Conservation (phyloP, 2,113 vertebrate genomes). For the Phylloscopus trochiloides region DNA sequence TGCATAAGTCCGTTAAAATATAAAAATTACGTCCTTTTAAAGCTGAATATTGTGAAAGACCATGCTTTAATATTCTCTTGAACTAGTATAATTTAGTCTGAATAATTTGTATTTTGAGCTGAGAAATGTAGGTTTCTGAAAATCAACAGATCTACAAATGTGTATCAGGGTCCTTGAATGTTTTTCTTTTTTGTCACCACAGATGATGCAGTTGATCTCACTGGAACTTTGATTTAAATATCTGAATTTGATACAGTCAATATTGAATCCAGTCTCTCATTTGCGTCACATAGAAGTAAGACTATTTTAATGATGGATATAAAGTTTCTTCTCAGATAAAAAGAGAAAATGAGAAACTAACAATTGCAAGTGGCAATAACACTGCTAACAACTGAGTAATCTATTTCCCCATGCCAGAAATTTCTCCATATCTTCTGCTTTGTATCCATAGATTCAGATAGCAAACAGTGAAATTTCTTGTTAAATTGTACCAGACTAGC, state of each 20-base stretch:
- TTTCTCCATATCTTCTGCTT: not conserved
- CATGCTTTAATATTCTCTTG: not conserved
- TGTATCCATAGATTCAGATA: not conserved
- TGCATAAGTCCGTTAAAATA: not conserved
- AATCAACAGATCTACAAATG: slow-evolving; percentile 28
- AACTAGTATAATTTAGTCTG: not conserved
- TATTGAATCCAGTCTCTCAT: not conserved
- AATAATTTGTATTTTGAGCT: not conserved
- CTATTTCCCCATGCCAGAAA: not conserved
- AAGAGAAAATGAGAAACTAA: not conserved
- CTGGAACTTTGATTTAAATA: slow-evolving; percentile 10
- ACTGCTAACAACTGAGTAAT: not conserved
- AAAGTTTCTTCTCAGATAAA: not conserved
- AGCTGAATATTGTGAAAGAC: not conserved
- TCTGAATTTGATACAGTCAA: slow-evolving; percentile 7
- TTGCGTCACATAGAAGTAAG: not conserved
- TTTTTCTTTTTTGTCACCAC: slow-evolving; percentile 38
- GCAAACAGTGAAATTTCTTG: not conserved
- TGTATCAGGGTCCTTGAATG: not conserved
- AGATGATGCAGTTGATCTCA: slow-evolving; percentile 37
- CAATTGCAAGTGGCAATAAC: not conserved
- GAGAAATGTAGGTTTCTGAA: not conserved
- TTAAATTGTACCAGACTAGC: not conserved
- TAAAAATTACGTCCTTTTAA: not conserved
- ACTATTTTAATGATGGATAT: not conserved